Base-by-base conservation (phyloP, 2,797 vertebrate genomes). In the Malurus splendens region DNA sequence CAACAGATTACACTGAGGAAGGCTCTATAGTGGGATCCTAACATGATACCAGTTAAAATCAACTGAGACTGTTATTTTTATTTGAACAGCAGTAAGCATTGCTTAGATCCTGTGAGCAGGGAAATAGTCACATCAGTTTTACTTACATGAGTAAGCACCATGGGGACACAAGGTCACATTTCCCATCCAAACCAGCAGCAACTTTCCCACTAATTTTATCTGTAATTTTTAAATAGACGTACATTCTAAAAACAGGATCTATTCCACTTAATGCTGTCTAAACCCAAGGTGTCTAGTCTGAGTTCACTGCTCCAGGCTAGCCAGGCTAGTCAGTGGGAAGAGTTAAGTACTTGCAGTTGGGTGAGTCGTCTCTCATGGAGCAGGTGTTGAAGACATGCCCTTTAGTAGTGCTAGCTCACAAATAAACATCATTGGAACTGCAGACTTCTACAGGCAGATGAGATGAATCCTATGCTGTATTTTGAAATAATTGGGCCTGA, bases 281-380 rank as follows among this genome's bases (percentile, higher is more conserved):
- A 83, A 87, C 14, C 30, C 1, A 3, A 76, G 22, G 52, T 51
- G 27, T 39, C 55, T 81, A 16, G 1, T 56, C 62, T 87, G 45
- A 89, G 66, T 36, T 89, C 18, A 23, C 70, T 89, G 62, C 92
- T 86, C 19, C 71, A 82, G 91, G 89, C 83, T 66, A 87, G 85
- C 62, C n/a, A n/a, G n/a, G n/a, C 59, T 62, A 66, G 48, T 42
- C 56, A 42, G 22, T 13, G 9, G 54, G 42, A 83, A 66, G 42
- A 89, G 52, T 54, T 87, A 89, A 94, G 64, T 27, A 16, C 38
- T 33, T 87, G 55, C 14, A 4, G 30, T 51, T 83, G 80, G 33
- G 45, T 44, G 3, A 91, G 61, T 82, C 47, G 1, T 42, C 27
- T 81, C 80, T 68, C 60, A 33, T 64, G 50, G 12, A 86, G 71